Percentiles rank a stretch among this genome's conserved stretches.
These are phyloP conservation scores for Saccopteryx leptura DNA, from an alignment of 2,113 vertebrate genomes.

Conservation along the genomic window DNA sequence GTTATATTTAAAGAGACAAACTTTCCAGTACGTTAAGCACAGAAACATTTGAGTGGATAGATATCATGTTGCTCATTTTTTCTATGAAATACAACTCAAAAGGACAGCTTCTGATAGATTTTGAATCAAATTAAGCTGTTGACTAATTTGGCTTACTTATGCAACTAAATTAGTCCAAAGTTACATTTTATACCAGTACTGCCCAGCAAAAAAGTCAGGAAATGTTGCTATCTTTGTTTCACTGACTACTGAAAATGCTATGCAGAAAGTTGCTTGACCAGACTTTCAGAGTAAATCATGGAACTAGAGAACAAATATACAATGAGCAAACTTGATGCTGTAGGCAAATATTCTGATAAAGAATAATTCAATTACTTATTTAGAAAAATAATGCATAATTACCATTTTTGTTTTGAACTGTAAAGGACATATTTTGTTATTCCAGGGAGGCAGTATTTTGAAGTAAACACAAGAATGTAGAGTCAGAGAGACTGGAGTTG, in stretches of 20 bases:
- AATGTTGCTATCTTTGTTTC: neutral
- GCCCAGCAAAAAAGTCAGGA: neutral
- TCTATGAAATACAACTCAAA: neutral
- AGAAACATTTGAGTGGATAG: neutral
- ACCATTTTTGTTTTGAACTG: neutral
- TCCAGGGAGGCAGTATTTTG: neutral
- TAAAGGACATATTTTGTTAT: neutral
- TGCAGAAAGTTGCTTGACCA: neutral
- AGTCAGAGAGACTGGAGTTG: neutral
- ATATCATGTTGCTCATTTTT: neutral
- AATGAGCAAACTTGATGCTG: neutral
- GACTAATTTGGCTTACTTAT: neutral
- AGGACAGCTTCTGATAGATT: neutral
- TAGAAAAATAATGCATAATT: conserved; percentile 1
- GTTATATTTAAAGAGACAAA: neutral
- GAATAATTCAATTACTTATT: neutral
- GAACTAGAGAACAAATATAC: neutral
- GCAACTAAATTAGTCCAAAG: neutral
- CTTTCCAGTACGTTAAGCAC: neutral
- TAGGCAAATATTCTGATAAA: conserved; percentile 49
- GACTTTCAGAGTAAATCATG: neutral
- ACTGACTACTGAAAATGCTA: neutral
- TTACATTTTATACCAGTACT: neutral
- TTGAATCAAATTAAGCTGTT: conserved; percentile 6
- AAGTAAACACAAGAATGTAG: neutral